These are phyloP conservation scores for Siderastrea radians DNA, from an alignment of 92 coral and sea anemone genomes.

Conservation along the genomic window DNA sequence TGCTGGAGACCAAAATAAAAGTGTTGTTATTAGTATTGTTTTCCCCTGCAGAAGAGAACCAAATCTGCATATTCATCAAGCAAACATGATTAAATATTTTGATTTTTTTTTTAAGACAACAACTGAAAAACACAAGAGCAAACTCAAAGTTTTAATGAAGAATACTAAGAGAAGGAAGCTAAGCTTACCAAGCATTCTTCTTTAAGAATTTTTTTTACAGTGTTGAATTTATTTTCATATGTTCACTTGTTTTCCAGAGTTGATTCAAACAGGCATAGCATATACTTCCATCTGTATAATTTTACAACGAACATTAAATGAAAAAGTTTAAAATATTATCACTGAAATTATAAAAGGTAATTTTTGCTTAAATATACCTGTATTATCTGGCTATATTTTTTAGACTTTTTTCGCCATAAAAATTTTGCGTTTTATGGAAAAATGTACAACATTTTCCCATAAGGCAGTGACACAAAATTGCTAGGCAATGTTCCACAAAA, in stretches of 20 bases:
- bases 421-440: neutral
- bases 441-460: neutral
- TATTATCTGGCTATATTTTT: neutral
- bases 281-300: neutral
- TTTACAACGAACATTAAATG: neutral
- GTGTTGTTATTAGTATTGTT: neutral
- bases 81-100: slow-evolving; percentile 20
- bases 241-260: no score
- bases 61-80: slow-evolving; percentile 26
- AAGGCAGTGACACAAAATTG: slow-evolving; percentile 22
- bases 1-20: neutral
- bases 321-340: neutral
- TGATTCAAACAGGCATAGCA: no score
- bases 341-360: neutral
- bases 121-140: neutral
- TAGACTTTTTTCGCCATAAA: no score
- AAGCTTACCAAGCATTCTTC: neutral
- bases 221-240: neutral
- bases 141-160: neutral
- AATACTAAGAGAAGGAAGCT: neutral
- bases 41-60: neutral
- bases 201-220: neutral
- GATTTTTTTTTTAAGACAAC: neutral
- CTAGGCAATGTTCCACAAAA: slow-evolving; percentile 56
- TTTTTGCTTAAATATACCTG: neutral